A percentile compares a stretch with the other conserved stretches of the same genome.
Conservation (phyloP, 1,140 invertebrate genomes). For the Calliopsis andreniformis region DNA sequence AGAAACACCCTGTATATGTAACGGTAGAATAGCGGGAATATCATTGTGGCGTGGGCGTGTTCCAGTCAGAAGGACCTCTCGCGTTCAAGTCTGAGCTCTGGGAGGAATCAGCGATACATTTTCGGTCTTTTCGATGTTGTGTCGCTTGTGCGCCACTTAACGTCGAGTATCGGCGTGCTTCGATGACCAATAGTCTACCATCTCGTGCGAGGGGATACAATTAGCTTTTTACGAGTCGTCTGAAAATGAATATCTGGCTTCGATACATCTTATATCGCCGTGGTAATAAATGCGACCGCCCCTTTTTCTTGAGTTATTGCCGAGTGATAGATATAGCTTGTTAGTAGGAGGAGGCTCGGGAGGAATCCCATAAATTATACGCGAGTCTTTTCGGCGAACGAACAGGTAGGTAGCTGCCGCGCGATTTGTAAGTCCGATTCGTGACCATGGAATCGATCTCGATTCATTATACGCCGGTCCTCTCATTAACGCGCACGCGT, state of each 20-base stretch:
- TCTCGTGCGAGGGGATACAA: neutral
- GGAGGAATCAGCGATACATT: neutral
- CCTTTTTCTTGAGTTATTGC: slow-evolving; percentile 16
- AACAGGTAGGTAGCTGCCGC: slow-evolving; percentile 55
- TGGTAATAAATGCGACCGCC: neutral
- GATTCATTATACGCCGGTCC: slow-evolving; percentile 60
- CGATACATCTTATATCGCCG: neutral
- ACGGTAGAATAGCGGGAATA: neutral
- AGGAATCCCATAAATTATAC: slow-evolving; percentile 41
- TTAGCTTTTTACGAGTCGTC: neutral
- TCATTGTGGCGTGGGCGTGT: neutral
- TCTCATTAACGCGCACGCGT: slow-evolving; percentile 61
- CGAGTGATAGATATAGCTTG: slow-evolving; percentile 37
- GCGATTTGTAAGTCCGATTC: slow-evolving; percentile 63
- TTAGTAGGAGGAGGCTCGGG: slow-evolving; percentile 14
- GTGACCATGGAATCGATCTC: slow-evolving; percentile 58
- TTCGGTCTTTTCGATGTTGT: neutral
- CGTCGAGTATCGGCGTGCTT: neutral
- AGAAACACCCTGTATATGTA: too few species aligned
- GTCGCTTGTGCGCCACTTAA: neutral
- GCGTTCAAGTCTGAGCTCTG: too few species aligned
- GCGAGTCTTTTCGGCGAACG: slow-evolving; percentile 55
- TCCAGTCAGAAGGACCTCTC: neutral
- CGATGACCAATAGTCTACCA: neutral
- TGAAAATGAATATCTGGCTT: neutral